phyloP scores from a whole-genome alignment of 2,888 invertebrate species.

The Crocallis elinguaria region DNA sequence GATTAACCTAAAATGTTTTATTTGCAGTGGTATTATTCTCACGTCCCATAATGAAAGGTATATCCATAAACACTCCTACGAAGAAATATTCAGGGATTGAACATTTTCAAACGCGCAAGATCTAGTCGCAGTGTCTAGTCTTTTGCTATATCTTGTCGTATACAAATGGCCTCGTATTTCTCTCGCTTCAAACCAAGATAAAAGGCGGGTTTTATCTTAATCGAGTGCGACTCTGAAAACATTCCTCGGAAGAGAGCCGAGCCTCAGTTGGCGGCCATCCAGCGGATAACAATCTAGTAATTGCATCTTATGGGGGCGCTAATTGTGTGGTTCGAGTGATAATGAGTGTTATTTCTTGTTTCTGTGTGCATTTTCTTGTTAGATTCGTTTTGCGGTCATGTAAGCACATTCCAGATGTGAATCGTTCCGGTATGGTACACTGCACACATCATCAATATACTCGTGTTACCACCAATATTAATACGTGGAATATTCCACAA shows the following conservation, averaged over 20 bases:
- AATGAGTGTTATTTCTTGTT: constrained; percentile 31
- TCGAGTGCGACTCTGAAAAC: constrained; percentile 37
- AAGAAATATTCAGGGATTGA: neutral
- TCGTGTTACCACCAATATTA: too few species aligned
- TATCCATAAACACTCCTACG: too few species aligned
- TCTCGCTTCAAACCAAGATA: constrained; percentile 36
- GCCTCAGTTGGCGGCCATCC: constrained; percentile 50
- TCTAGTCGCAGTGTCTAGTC: constrained; percentile 10
- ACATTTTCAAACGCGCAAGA: constrained; percentile 3
- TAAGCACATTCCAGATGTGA: too few species aligned
- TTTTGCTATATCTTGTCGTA: constrained; percentile 36
- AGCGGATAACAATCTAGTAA: constrained; percentile 52
- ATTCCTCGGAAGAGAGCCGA: constrained; percentile 35
- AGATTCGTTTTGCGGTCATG: neutral
- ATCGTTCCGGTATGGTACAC: too few species aligned
- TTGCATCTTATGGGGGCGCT: constrained; percentile 50
- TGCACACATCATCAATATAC: too few species aligned
- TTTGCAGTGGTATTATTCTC: too few species aligned
- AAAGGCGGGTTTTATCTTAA: constrained; percentile 37
- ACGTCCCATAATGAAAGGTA: too few species aligned
- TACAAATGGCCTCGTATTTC: constrained; percentile 38
- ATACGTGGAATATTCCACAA: too few species aligned
- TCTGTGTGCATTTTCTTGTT: constrained; percentile 7
- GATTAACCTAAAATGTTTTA: too few species aligned
- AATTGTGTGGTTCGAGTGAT: constrained; percentile 39